These are phyloP conservation scores for Micrasema minimum DNA, from an alignment of 1,140 invertebrate genomes.

Conservation along the genomic window DNA sequence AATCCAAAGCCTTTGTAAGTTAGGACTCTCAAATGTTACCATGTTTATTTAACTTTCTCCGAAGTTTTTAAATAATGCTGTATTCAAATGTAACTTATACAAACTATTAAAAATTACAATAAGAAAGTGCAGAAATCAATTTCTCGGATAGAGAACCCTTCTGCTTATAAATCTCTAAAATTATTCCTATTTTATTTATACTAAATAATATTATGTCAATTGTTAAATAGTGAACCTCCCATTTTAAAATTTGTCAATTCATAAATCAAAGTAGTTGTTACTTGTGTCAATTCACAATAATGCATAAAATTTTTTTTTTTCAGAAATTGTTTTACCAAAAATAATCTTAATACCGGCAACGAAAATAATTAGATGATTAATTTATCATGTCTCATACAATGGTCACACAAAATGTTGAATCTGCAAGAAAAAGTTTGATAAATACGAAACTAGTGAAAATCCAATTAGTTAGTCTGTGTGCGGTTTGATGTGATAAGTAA, in stretches of 20 bases:
- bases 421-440: not conserved
- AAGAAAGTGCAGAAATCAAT: too few species aligned
- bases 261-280: not conserved
- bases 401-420: not conserved
- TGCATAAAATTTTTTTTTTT: not conserved
- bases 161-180: not conserved
- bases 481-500: constrained; percentile 55
- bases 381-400: not conserved
- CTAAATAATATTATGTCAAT: constrained; percentile 15
- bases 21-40: constrained; percentile 49
- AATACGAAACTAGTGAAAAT: constrained; percentile 37
- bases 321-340: not conserved
- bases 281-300: constrained; percentile 22
- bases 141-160: not conserved
- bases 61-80: constrained; percentile 29
- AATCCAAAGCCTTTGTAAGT: constrained; percentile 54
- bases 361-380: constrained; percentile 23
- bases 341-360: constrained; percentile 28
- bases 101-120: not conserved
- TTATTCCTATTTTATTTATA: constrained; percentile 4
- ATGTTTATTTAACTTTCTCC: constrained; percentile 40
- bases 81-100: constrained; percentile 13
- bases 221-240: constrained; percentile 16
- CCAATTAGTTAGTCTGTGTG: constrained; percentile 52
- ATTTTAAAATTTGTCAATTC: constrained; percentile 25